Evolutionary conservation across 2,888 invertebrate species (phyloP), one percentile per base, ranked within the genome.

Genomic region (Phortica okadai): DNA sequence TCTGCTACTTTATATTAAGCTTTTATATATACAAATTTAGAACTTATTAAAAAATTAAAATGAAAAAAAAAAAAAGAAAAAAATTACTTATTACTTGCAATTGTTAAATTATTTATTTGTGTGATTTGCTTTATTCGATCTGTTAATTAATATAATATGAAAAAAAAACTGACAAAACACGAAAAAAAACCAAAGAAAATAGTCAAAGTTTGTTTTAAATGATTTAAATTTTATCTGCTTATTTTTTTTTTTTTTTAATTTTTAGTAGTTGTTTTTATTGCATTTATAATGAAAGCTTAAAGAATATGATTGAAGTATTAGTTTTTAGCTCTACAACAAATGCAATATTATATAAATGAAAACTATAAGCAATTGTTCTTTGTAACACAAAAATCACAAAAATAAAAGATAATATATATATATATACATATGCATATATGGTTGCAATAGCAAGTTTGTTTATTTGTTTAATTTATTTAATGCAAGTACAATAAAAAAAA

Each of bases 401-500:
- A 21, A 21, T n/a, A 6, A 21, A 70, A 54, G 14, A 54, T 21
- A 74, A 73, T 45, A 78, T 75, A 70, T 58, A 73, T 77, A 62
- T 67, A 74, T 75, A 74, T 74, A 74, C 59, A 77, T 45, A 73
- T 58, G 62, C 33, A 67, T 42, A 73, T n/a, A 64, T 44, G 45
- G 8, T 44, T 73, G 25, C 8, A 33, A 11, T 44, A 64, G 14
- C 50, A 67, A 58, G 21, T 74, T 70, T 21, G 42, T 54, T 67
- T 11, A 3, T 73, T 72, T 67, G 44, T 16, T 76, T 62, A 16
- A 66, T 84, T 78, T 78, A 70, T 77, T 83, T 85, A 33, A 42
- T 73, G 86, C 81, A 84, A 87, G 79, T 77, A 82, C 74, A 70
- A 70, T 54, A 58, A 62, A 81, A 62, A 77, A 59, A 77, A 77